phyloP scores from a whole-genome alignment of 2,888 invertebrate genomes.

The Scaptomyza polygonia region DNA sequence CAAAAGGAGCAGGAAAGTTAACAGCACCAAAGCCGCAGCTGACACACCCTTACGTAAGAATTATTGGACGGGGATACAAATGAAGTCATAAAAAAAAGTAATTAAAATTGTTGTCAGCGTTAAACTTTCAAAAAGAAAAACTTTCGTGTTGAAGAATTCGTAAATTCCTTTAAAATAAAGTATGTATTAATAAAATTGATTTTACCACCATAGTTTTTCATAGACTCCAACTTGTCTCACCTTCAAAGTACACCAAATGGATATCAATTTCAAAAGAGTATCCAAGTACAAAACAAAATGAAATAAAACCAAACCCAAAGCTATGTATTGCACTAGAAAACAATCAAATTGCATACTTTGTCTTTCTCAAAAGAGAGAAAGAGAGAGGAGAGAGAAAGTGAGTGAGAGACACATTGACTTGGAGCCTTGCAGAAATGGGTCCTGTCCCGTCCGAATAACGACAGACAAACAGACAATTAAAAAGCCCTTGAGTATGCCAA shows the following conservation, averaged over 20 bases:
- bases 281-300: conserved; percentile 18
- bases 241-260: not conserved
- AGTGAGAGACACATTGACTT: conserved; percentile 2
- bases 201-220: too few relatives aligned
- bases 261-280: conserved; percentile 12
- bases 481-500: conserved; percentile 68
- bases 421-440: conserved; percentile 6
- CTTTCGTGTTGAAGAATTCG: not conserved
- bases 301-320: conserved; percentile 31
- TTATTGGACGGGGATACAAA: not conserved
- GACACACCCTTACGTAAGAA: conserved; percentile 28
- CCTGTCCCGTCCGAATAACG: conserved; percentile 15
- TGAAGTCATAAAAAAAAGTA: not conserved
- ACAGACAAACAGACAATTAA: conserved; percentile 71
- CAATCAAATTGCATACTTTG: conserved; percentile 46
- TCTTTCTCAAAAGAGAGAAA: not conserved
- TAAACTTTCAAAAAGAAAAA: not conserved
- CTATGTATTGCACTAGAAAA: conserved; percentile 57
- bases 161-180: too few relatives aligned
- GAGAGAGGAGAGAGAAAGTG: not conserved
- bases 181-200: too few relatives aligned
- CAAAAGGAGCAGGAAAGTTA: conserved; percentile 31
- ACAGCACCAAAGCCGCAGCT: conserved; percentile 19
- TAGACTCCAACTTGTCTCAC: not conserved
- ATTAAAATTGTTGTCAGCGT: not conserved